These are phyloP conservation scores for Caenorhabditis angaria DNA, from an alignment of 2,888 invertebrate genomes.

Conservation along the genomic window DNA sequence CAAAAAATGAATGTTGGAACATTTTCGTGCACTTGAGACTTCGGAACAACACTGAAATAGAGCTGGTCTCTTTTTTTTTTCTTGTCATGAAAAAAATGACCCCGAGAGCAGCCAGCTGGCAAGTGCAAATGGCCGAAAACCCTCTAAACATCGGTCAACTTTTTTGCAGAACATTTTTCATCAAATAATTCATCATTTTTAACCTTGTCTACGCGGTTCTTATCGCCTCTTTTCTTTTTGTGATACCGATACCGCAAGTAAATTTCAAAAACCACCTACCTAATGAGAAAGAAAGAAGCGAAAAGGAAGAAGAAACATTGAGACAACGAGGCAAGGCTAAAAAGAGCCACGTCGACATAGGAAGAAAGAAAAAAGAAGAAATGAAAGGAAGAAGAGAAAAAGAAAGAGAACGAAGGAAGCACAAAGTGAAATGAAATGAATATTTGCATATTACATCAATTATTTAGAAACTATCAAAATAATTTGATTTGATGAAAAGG, in stretches of 20 bases:
- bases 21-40: not conserved
- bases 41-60: too few relatives aligned
- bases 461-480: not conserved
- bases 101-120: not conserved
- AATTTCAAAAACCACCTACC: not conserved
- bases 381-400: not conserved
- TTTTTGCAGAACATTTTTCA: not conserved
- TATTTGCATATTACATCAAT: conserved; percentile 4
- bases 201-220: not conserved
- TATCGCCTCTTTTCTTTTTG: not conserved
- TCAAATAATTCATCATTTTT: not conserved
- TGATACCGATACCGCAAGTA: too few relatives aligned
- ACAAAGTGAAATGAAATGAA: not conserved
- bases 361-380: not conserved
- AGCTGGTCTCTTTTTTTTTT: too few relatives aligned
- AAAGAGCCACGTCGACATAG: conserved; percentile 5
- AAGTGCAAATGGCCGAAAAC: not conserved
- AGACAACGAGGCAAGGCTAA: not conserved
- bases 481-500: not conserved
- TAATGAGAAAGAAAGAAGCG: conserved; percentile 3
- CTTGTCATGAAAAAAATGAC: not conserved
- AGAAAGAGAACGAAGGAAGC: too few relatives aligned
- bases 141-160: too few relatives aligned
- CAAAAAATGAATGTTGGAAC: too few relatives aligned
- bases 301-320: not conserved